Conservation (phyloP, 2,888 invertebrate genomes). For the Carcina quercana region DNA sequence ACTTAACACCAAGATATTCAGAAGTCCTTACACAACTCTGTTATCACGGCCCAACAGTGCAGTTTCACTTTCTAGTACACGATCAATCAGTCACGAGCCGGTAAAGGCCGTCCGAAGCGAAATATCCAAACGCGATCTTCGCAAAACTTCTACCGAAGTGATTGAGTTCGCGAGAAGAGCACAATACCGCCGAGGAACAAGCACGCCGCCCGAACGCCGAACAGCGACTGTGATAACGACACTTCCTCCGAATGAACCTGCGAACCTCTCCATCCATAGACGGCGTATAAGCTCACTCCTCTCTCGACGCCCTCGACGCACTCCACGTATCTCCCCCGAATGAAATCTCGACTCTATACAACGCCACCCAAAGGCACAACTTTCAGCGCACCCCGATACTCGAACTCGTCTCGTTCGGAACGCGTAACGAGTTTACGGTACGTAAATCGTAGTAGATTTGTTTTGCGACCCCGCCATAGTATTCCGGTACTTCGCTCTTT, state of each 20-base stretch:
- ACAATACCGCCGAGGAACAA: slow-evolving; percentile 32
- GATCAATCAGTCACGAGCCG: slow-evolving; percentile 45
- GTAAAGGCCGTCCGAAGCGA: slow-evolving; percentile 36
- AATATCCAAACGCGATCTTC: slow-evolving; percentile 49
- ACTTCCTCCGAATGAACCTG: slow-evolving; percentile 62
- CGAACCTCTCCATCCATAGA: slow-evolving; percentile 54
- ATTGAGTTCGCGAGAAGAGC: slow-evolving; percentile 27
- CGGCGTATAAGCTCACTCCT: slow-evolving; percentile 55
- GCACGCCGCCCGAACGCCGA: slow-evolving; percentile 62
- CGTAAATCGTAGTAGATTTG: slow-evolving; percentile 71
- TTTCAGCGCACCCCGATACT: slow-evolving; percentile 30
- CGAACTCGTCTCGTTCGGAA: slow-evolving; percentile 52
- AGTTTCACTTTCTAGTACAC: slow-evolving; percentile 64
- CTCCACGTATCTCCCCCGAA: slow-evolving; percentile 22
- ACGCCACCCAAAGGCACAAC: slow-evolving; percentile 39
- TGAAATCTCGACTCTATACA: slow-evolving; percentile 27
- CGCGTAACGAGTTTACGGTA: slow-evolving; percentile 71
- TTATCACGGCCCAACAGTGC: slow-evolving; percentile 46
- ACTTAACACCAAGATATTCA: slow-evolving; percentile 39
- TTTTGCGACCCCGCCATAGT: slow-evolving; percentile 56
- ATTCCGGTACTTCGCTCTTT: slow-evolving; percentile 58
- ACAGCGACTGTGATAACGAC: slow-evolving; percentile 72
- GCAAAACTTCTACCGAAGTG: slow-evolving; percentile 58
- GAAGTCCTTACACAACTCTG: slow-evolving; percentile 49
- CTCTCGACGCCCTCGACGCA: slow-evolving; percentile 46